Conservation (phyloP, 2,888 invertebrate genomes). For the Cerastoderma edule region DNA sequence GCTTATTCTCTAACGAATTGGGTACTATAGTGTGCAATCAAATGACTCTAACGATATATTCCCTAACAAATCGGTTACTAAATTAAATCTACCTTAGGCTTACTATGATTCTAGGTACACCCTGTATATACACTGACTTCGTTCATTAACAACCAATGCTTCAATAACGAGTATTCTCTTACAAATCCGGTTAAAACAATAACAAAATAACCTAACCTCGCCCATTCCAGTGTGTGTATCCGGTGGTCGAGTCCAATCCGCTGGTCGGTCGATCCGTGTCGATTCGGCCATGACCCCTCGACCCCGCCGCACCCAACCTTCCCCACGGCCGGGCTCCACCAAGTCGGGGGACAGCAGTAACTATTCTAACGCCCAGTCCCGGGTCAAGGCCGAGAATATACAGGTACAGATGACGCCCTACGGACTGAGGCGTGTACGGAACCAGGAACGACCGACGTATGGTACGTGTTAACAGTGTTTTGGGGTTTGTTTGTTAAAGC, state of each 20-base stretch:
- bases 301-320: constrained; percentile 32
- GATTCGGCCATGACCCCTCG: constrained; percentile 36
- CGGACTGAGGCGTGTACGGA: constrained; percentile 53
- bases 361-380: constrained; percentile 51
- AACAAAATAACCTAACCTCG: no score
- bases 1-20: constrained; percentile 52
- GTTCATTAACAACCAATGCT: no score
- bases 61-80: constrained; percentile 43
- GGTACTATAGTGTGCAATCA: no score
- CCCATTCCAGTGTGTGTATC: constrained; percentile 54
- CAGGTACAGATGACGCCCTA: constrained; percentile 64
- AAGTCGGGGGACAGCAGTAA: constrained; percentile 46
- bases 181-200: no score
- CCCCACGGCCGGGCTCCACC: constrained; percentile 53
- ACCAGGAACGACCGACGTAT: constrained; percentile 57
- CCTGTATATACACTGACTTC: no score
- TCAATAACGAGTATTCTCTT: no score
- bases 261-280: constrained; percentile 39
- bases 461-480: no score
- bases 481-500: no score
- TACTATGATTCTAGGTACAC: no score
- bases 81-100: no score
- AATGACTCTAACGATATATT: constrained; percentile 61
- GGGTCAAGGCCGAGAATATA: constrained; percentile 48
- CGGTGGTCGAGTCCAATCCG: constrained; percentile 59